These are phyloP conservation scores for Ochotona princeps DNA, from an alignment of 2,113 vertebrate species.

Conservation along the genomic window DNA sequence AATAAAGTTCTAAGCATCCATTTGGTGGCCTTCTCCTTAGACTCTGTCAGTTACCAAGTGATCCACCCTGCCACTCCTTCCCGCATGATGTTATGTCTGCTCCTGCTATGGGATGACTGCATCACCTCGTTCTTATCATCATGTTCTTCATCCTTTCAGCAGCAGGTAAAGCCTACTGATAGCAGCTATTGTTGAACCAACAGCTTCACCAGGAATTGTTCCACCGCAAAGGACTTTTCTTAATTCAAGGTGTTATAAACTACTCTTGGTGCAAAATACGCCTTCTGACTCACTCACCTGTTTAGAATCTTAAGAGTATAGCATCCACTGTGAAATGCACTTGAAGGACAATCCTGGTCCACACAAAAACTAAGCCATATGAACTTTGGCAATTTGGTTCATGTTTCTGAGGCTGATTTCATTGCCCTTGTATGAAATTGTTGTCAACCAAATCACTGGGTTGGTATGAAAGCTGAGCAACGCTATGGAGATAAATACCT, in stretches of 20 bases:
- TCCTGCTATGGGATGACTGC: background rate
- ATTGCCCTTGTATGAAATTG: background rate
- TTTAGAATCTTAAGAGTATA: background rate
- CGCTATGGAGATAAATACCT: background rate
- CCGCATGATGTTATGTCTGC: fast-evolving
- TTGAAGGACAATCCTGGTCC: background rate
- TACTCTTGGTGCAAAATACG: background rate
- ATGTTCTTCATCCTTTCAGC: background rate
- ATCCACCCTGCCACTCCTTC: too few species aligned
- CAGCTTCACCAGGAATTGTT: background rate
- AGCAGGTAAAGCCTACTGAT: background rate
- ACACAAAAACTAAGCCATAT: background rate
- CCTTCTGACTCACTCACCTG: fast-evolving
- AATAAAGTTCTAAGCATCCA: background rate
- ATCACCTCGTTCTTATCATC: background rate
- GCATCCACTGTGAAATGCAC: background rate
- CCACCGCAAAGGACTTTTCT: background rate
- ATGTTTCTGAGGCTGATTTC: background rate
- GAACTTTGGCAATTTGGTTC: background rate
- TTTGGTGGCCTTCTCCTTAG: background rate
- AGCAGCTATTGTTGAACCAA: background rate
- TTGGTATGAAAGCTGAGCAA: background rate
- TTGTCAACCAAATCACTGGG: background rate
- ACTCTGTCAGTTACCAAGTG: background rate
- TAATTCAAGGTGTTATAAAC: background rate